phyloP scores from a whole-genome alignment of 2,113 vertebrate genomes.

The Caranx ignobilis region DNA sequence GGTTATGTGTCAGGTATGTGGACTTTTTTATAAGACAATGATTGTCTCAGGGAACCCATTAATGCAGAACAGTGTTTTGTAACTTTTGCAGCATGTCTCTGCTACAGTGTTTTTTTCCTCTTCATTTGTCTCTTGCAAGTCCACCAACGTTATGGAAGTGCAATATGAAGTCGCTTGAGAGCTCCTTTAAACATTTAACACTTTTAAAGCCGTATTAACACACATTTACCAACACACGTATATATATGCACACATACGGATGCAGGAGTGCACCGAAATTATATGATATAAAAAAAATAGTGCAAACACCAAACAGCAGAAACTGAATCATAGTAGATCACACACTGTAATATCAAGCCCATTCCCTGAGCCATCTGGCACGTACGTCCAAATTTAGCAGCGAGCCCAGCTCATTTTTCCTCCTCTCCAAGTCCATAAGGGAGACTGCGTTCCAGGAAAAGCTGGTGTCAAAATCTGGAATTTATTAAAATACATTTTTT shows the following conservation, averaged over 20 bases:
- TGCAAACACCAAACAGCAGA: constrained; percentile 20
- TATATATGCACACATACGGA: background rate
- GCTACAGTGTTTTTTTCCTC: too few relatives aligned
- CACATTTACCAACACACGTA: too few relatives aligned
- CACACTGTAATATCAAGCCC: constrained; percentile 53
- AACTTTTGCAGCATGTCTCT: too few relatives aligned
- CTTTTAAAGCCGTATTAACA: background rate
- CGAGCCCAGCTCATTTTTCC: constrained; percentile 57
- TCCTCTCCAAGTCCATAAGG: constrained; percentile 63
- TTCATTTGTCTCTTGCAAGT: too few relatives aligned
- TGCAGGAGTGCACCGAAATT: background rate
- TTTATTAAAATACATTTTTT: constrained; percentile 34
- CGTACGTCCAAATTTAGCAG: constrained; percentile 71
- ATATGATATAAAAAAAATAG: constrained; percentile 19
- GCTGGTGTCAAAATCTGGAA: constrained; percentile 53
- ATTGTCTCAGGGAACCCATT: too few relatives aligned
- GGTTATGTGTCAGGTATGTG: too few relatives aligned
- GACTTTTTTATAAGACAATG: too few relatives aligned
- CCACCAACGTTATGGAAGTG: too few relatives aligned
- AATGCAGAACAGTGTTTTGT: too few relatives aligned
- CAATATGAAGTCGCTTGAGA: background rate
- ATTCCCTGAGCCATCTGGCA: constrained; percentile 74
- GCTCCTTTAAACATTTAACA: background rate
- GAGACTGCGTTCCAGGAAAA: constrained; percentile 64
- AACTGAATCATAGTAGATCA: constrained; percentile 25